Base-by-base conservation (phyloP, 1,140 invertebrate genomes). In the Chymomyza costata region DNA sequence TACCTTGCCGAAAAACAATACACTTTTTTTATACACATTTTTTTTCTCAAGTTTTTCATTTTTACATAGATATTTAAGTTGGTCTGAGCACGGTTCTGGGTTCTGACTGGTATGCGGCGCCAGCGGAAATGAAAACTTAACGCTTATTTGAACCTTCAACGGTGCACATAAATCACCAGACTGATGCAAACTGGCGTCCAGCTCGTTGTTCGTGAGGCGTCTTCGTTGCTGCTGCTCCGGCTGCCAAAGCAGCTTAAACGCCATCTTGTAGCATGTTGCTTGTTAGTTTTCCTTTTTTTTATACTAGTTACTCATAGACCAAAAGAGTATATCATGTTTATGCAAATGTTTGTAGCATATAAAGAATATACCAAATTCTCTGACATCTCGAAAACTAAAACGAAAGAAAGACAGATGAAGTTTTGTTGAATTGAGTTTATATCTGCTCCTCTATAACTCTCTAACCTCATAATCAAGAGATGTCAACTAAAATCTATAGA, bases 131-230 rank as follows among this genome's bases (percentile, higher is more conserved):
- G 73, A 80, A 80, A 80, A 80, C 73, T 80, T 80, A 80, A 80
- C 73, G 73, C 73, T 80, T 80, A 80, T 80, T 80, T 80, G 73
- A 80, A 78, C 73, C 73, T 80, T 80, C 73, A 80, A 73, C 73
- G 65, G 73, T 73, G 73, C 74, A 80, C 73, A 80, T 80, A 80
- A 80, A 80, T 80, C 73, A 80, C 59, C 58, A 66, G 71, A 67
- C 73, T 66, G 62, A 65, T 62, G 60, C 43, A 40, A 51, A 49
- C 46, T 18, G 10, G n/a, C 19, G n/a, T 6, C 35, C 2, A 38
- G 7, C 5, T 38, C 6, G 6, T 38, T 25, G 21, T 38, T 38
- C 13, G 8, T 38, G 15, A 3, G 15, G 14, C 14, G 2, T n/a
- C n/a, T 15, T 38, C 3, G 5, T 16, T 38, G 10, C 15, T 38